Conservation (phyloP, 2,888 invertebrate genomes). For the Priocnemis perturbator region DNA sequence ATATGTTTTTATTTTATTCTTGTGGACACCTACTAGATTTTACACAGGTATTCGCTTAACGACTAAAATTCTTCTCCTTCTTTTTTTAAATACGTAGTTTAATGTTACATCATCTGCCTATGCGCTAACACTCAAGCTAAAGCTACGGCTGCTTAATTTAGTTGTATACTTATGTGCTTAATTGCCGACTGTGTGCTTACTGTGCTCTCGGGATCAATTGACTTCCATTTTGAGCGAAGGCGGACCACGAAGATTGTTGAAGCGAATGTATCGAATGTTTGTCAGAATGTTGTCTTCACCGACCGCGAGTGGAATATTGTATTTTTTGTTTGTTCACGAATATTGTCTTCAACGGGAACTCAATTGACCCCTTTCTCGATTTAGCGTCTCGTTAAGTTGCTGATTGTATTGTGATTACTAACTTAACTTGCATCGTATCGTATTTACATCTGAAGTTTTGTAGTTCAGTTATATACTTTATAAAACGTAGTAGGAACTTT, state of each 20-base stretch:
- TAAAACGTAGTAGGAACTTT: slow-evolving; percentile 80
- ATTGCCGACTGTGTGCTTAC: slow-evolving; percentile 65
- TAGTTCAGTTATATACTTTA: slow-evolving; percentile 73
- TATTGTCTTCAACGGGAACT: slow-evolving; percentile 3
- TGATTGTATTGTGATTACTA: slow-evolving; percentile 73
- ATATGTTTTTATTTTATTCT: slow-evolving; percentile 75
- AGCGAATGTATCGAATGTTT: not conserved
- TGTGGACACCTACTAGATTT: slow-evolving; percentile 75
- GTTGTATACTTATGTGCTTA: slow-evolving; percentile 74
- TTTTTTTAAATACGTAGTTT: slow-evolving; percentile 72
- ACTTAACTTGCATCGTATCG: slow-evolving; percentile 60
- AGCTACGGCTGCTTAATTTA: slow-evolving; percentile 72
- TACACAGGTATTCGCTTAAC: slow-evolving; percentile 75
- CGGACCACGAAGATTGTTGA: slow-evolving; percentile 14
- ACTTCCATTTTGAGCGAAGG: slow-evolving; percentile 47
- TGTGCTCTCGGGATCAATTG: slow-evolving; percentile 67
- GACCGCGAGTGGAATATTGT: not conserved
- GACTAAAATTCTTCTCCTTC: slow-evolving; percentile 64
- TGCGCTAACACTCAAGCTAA: slow-evolving; percentile 74
- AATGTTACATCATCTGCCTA: slow-evolving; percentile 74
- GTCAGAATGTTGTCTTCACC: not conserved
- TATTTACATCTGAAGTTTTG: slow-evolving; percentile 72
- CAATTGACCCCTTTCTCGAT: slow-evolving; percentile 27
- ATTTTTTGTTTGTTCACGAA: not conserved
- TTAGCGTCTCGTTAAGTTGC: slow-evolving; percentile 65